Evolutionary conservation across 2,888 invertebrate genomes (phyloP).

Genomic region (Cremastinae sp.): DNA sequence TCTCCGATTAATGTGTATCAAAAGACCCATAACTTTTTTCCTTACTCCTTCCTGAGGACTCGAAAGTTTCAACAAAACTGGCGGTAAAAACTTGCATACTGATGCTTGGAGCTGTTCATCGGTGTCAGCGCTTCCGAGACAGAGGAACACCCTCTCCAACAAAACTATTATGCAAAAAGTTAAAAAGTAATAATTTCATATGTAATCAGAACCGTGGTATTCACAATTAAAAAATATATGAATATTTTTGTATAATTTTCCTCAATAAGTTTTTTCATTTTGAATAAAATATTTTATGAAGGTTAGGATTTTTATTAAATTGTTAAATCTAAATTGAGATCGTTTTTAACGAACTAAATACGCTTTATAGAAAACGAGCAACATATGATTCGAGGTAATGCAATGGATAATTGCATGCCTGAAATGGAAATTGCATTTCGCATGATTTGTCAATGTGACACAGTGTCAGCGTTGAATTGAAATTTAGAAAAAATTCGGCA

Average conservation of each 20-base stretch:
- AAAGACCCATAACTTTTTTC: constrained; percentile 93
- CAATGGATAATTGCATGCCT: background rate
- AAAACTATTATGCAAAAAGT: constrained; percentile 84
- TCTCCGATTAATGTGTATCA: constrained; percentile 95
- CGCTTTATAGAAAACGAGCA: too few relatives aligned
- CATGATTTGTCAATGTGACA: background rate
- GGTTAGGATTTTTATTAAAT: too few relatives aligned
- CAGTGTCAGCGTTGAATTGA: background rate
- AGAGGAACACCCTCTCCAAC: constrained; percentile 92
- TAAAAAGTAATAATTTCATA: too few relatives aligned
- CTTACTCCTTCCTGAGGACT: constrained; percentile 92
- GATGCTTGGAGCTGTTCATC: constrained; percentile 93
- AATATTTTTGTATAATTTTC: too few relatives aligned
- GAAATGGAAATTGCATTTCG: background rate
- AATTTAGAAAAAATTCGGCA: constrained; percentile 5
- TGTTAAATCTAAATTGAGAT: too few relatives aligned
- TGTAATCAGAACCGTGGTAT: too few relatives aligned
- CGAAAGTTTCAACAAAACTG: constrained; percentile 93
- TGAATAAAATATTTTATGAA: too few relatives aligned
- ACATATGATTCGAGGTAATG: background rate
- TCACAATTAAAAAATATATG: too few relatives aligned
- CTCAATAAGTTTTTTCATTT: too few relatives aligned
- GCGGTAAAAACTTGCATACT: constrained; percentile 91
- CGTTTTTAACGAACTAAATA: too few relatives aligned
- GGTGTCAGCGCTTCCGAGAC: constrained; percentile 92